Evolutionary conservation across 2,113 vertebrate species (phyloP).

Genomic region (Mugil cephalus): DNA sequence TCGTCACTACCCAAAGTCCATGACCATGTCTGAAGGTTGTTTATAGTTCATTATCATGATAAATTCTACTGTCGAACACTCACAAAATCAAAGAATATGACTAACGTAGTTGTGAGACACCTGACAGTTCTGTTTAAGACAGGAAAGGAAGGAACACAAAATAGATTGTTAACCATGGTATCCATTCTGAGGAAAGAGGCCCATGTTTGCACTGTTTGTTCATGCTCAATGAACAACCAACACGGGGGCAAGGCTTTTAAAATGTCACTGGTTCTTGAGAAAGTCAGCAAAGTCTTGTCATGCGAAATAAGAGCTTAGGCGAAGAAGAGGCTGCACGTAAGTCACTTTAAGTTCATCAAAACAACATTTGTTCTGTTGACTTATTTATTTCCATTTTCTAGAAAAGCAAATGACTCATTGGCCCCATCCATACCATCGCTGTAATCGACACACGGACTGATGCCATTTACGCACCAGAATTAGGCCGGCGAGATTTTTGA

Average conservation of each 20-base stretch:
- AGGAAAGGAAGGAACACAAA: neutral
- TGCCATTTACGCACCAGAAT: neutral
- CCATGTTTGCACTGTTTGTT: slow-evolving; percentile 19
- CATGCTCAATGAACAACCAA: slow-evolving; percentile 28
- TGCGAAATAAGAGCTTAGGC: slow-evolving; percentile 78
- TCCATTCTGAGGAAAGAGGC: slow-evolving; percentile 6
- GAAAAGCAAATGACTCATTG: slow-evolving; percentile 29
- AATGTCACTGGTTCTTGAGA: slow-evolving; percentile 67
- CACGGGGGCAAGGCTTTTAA: slow-evolving; percentile 66
- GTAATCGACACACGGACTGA: neutral
- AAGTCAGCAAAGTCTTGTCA: slow-evolving; percentile 75
- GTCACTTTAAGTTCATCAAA: slow-evolving; percentile 71
- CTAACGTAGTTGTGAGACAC: too few species aligned
- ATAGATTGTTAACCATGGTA: neutral
- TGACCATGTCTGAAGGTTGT: too few species aligned
- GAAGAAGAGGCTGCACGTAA: slow-evolving; percentile 50
- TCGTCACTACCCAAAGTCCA: too few species aligned
- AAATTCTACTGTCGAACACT: too few species aligned
- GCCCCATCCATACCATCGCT: neutral
- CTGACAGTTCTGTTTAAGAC: neutral
- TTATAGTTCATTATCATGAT: too few species aligned
- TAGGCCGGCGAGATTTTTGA: neutral
- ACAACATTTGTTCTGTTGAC: slow-evolving; percentile 79
- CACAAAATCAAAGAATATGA: too few species aligned
- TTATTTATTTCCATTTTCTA: slow-evolving; percentile 78